Conservation (phyloP, 1,140 invertebrate species). For the Caenorhabditis brenneri region DNA sequence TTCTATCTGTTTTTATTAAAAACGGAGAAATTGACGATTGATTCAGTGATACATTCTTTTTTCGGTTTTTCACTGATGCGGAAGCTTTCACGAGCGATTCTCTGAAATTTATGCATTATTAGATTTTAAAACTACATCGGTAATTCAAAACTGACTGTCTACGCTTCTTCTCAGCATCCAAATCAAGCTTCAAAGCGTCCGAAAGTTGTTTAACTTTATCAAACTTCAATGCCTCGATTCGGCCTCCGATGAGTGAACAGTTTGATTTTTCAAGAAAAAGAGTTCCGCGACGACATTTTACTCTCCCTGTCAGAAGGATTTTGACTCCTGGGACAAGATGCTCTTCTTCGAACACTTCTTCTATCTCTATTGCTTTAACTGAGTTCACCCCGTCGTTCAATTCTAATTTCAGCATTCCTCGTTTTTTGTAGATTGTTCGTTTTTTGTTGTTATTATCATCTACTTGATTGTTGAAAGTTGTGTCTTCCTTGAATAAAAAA, state of each 20-base stretch:
- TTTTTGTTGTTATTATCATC: background rate
- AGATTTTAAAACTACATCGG: background rate
- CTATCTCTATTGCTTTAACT: background rate
- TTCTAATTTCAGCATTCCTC: conserved; percentile 2
- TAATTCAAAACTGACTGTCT: background rate
- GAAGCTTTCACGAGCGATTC: background rate
- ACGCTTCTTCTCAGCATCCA: conserved; percentile 6
- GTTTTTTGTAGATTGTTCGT: background rate
- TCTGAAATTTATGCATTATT: background rate
- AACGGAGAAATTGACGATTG: background rate
- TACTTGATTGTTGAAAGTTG: background rate
- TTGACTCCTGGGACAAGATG: background rate
- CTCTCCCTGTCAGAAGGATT: background rate
- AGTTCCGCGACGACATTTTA: background rate
- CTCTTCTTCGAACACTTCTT: background rate
- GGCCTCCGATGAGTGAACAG: background rate
- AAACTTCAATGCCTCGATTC: background rate
- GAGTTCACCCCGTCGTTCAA: background rate
- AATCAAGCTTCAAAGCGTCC: background rate
- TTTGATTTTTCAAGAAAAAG: background rate
- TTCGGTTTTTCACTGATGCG: background rate
- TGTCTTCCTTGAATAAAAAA: background rate
- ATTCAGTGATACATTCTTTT: background rate
- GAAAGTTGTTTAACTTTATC: conserved; percentile 14
- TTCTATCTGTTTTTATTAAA: conserved; percentile 1